Evolutionary conservation across 2,888 invertebrate genomes (phyloP).

Genomic region (Coenonympha glycerion): DNA sequence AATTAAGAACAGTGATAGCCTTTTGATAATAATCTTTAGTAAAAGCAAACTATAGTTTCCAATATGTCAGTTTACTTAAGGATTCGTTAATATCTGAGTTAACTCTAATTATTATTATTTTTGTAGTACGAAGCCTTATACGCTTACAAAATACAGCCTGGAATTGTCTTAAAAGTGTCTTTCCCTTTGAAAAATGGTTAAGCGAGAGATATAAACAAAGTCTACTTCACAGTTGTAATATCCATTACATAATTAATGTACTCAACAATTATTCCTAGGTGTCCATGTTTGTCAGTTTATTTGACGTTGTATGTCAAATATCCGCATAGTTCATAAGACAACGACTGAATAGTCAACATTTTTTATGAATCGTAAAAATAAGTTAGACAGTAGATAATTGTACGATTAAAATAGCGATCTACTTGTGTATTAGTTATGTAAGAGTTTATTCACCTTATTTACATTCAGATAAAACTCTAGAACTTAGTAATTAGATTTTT

Average conservation of each 20-base stretch:
- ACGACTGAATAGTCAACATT: slow-evolving; percentile 75
- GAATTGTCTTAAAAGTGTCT: slow-evolving; percentile 13
- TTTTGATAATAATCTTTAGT: no score
- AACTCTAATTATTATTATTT: neutral
- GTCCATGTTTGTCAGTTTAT: slow-evolving; percentile 25
- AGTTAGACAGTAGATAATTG: slow-evolving; percentile 47
- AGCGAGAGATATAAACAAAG: slow-evolving; percentile 21
- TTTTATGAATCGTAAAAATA: slow-evolving; percentile 59
- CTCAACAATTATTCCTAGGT: slow-evolving; percentile 20
- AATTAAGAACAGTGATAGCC: neutral
- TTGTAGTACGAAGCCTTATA: neutral
- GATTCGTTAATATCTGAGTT: neutral
- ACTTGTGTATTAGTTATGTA: slow-evolving; percentile 30
- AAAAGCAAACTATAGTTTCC: no score
- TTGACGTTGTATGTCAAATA: slow-evolving; percentile 34
- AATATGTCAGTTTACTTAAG: no score
- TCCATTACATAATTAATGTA: slow-evolving; percentile 16
- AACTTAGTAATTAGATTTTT: no score
- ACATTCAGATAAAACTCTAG: no score
- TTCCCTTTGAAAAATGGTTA: slow-evolving; percentile 7
- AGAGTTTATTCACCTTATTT: slow-evolving; percentile 14
- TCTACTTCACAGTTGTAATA: slow-evolving; percentile 19
- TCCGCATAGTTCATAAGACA: slow-evolving; percentile 59
- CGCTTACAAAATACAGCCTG: neutral
- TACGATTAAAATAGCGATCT: slow-evolving; percentile 44